Percentiles rank a stretch among this genome's conserved stretches.
These are phyloP conservation scores for Uria lomvia DNA, from an alignment of 2,113 vertebrate genomes.

Conservation along the genomic window DNA sequence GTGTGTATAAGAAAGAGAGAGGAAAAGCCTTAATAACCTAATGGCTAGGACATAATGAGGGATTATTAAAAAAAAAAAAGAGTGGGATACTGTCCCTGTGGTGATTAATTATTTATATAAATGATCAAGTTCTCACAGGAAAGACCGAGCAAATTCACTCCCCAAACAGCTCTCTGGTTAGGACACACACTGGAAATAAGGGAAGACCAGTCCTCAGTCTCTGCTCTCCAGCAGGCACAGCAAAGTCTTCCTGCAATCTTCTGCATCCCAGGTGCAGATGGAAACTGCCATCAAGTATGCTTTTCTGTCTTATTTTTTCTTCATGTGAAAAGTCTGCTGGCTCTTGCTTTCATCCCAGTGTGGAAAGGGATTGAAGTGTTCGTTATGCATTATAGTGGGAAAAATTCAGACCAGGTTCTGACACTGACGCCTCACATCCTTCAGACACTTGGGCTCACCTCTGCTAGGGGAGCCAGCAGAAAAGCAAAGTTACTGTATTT, in stretches of 20 bases:
- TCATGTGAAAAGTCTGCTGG: not conserved
- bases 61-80: not conserved
- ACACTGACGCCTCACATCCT: not conserved
- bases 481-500: not conserved
- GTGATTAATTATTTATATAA: constrained; percentile 8
- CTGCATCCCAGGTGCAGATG: not conserved
- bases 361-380: not conserved
- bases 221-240: not conserved
- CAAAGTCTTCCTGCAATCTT: not conserved
- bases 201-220: not conserved
- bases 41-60: not conserved
- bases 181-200: not conserved
- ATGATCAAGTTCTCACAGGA: not conserved
- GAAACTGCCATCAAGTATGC: not conserved
- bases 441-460: not conserved
- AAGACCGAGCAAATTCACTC: not conserved
- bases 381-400: not conserved
- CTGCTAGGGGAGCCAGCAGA: not conserved
- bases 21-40: not conserved
- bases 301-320: not conserved
- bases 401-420: not conserved
- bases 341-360: not conserved
- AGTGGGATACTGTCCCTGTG: not conserved
- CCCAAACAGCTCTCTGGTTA: not conserved
- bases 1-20: not conserved